Evolutionary conservation across 2,888 invertebrate genomes (phyloP).

Genomic region (Chromoteleia sp.): DNA sequence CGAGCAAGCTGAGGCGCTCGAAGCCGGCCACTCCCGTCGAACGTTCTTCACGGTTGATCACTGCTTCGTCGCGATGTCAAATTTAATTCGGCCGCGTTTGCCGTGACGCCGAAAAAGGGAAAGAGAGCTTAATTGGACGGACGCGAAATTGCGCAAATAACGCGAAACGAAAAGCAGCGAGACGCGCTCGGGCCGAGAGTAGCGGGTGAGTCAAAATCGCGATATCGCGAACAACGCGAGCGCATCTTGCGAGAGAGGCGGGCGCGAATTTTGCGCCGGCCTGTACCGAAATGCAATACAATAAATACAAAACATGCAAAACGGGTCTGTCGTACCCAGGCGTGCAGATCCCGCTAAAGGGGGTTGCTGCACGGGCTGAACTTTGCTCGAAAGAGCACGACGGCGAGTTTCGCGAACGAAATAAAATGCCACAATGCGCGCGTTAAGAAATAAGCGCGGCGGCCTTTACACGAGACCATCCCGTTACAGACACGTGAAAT

Average conservation of each 20-base stretch:
- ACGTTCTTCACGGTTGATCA: too few species aligned
- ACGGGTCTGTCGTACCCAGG: conserved; percentile 71
- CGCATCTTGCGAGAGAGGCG: conserved; percentile 34
- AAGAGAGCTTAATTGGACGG: too few species aligned
- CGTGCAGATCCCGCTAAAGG: conserved; percentile 70
- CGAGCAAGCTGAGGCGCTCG: too few species aligned
- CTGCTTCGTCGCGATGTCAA: neutral
- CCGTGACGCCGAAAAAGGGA: too few species aligned
- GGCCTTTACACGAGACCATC: conserved; percentile 26
- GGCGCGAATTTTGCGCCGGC: conserved; percentile 53
- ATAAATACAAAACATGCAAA: conserved; percentile 71
- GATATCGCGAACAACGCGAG: conserved; percentile 39
- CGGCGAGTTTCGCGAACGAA: conserved; percentile 62
- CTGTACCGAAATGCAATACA: conserved; percentile 72
- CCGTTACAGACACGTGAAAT: conserved; percentile 28
- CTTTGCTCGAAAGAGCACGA: conserved; percentile 61
- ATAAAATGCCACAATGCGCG: conserved; percentile 59
- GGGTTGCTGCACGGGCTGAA: conserved; percentile 70
- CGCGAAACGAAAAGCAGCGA: neutral
- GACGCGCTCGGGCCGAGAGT: too few species aligned
- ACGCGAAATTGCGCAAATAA: neutral
- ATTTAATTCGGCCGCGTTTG: too few species aligned
- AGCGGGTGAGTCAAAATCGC: conserved; percentile 20
- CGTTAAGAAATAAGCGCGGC: conserved; percentile 41
- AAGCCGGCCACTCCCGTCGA: too few species aligned